Conservation (phyloP, 2,888 invertebrate genomes). For the Aricia artaxerxes region DNA sequence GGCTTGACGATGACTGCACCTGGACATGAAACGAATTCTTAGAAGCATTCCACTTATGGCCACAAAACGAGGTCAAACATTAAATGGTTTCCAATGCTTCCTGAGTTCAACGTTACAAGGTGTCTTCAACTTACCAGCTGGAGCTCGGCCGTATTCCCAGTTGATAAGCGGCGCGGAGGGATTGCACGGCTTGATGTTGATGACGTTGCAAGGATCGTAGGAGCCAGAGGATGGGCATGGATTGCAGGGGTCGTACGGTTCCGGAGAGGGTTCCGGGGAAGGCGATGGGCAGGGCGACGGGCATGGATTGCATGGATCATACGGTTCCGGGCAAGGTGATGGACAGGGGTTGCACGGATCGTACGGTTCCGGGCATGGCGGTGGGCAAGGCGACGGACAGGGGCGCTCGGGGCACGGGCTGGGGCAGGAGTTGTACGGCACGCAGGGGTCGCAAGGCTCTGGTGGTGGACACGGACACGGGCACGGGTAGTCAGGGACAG, state of each 20-base stretch:
- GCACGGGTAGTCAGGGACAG: slow-evolving; percentile 49
- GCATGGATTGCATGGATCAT: slow-evolving; percentile 38
- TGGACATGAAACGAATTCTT: slow-evolving; percentile 40
- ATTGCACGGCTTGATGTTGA: slow-evolving; percentile 39
- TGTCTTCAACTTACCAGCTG: not conserved
- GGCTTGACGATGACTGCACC: slow-evolving; percentile 59
- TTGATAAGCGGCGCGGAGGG: slow-evolving; percentile 19
- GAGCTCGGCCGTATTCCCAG: slow-evolving; percentile 3
- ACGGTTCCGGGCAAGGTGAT: not conserved
- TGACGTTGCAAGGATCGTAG: slow-evolving; percentile 38
- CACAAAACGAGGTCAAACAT: not conserved
- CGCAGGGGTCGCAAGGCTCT: slow-evolving; percentile 33
- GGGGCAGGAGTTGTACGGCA: slow-evolving; percentile 38
- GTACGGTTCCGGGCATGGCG: not conserved
- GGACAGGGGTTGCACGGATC: slow-evolving; percentile 39
- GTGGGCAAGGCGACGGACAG: slow-evolving; percentile 35
- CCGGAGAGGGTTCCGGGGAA: not conserved
- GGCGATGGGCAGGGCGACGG: not conserved
- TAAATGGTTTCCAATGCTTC: not conserved
- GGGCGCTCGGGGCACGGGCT: slow-evolving; percentile 33
- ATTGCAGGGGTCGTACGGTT: slow-evolving; percentile 40
- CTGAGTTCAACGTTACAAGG: not conserved
- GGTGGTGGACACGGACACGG: slow-evolving; percentile 36
- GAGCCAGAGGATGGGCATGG: not conserved
- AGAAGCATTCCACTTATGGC: too few species aligned